These are phyloP conservation scores for Thinocorus orbignyianus DNA, from an alignment of 2,113 vertebrate genomes.

Conservation along the genomic window DNA sequence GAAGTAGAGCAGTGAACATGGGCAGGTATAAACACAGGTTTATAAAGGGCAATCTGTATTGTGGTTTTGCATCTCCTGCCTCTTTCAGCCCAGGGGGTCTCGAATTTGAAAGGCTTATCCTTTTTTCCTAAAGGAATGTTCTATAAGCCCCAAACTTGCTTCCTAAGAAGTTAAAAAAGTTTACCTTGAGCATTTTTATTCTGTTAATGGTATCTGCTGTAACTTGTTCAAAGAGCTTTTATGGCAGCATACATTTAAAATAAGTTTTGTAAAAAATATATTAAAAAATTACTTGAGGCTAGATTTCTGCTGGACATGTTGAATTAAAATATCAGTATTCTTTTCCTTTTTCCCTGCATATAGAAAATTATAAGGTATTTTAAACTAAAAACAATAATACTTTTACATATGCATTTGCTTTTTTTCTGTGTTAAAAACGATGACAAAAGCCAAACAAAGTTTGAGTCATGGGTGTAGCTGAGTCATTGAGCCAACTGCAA, in stretches of 20 bases:
- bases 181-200: background rate
- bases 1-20: accelerated
- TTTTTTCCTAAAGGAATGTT: background rate
- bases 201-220: background rate
- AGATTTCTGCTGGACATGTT: background rate
- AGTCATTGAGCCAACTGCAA: background rate
- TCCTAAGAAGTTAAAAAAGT: background rate
- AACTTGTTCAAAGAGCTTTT: background rate
- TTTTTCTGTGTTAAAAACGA: background rate
- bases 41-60: background rate
- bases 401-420: background rate
- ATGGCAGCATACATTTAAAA: background rate
- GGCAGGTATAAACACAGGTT: background rate
- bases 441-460: background rate
- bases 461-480: background rate
- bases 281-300: background rate
- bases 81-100: background rate
- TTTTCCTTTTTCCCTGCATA: background rate
- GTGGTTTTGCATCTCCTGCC: background rate
- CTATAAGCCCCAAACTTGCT: background rate
- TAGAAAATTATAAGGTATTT: background rate
- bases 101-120: background rate
- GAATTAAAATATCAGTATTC: background rate
- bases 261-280: accelerated
- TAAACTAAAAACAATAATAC: background rate